Evolutionary conservation across 2,113 vertebrate species (phyloP).

Genomic region (Pyrgilauda ruficollis): DNA sequence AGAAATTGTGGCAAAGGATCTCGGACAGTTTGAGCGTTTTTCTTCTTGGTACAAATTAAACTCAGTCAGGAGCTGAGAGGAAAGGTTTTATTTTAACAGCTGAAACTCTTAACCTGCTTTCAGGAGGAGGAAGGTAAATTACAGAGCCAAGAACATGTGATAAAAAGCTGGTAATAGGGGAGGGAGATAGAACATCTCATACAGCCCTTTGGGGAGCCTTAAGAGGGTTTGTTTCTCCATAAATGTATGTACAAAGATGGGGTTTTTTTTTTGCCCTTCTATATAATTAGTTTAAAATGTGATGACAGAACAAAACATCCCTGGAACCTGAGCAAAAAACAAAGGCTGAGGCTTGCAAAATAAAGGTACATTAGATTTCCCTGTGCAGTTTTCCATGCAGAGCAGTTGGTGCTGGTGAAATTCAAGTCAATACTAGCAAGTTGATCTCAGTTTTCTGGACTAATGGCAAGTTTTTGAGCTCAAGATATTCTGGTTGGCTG

Average conservation of each 20-base stretch:
- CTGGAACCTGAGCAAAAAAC: not conserved
- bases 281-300: not conserved
- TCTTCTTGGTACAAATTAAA: not conserved
- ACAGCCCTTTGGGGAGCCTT: not conserved
- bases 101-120: not conserved
- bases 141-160: not conserved
- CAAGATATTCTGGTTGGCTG: not conserved
- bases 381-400: not conserved
- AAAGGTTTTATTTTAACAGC: not conserved
- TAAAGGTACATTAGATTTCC: not conserved
- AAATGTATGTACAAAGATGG: not conserved
- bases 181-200: not conserved
- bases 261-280: not conserved
- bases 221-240: not conserved
- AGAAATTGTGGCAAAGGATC: not conserved
- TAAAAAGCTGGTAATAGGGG: not conserved
- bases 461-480: not conserved
- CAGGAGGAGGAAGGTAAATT: not conserved
- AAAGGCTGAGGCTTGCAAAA: not conserved
- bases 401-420: not conserved
- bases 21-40: not conserved
- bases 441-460: not conserved
- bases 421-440: not conserved
- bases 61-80: not conserved
- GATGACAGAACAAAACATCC: not conserved